Evolutionary conservation across 92 coral and sea anemone genomes (phyloP), one percentile per base, ranked within the genome.

Genomic region (Hydrozoanthus gracilis): DNA sequence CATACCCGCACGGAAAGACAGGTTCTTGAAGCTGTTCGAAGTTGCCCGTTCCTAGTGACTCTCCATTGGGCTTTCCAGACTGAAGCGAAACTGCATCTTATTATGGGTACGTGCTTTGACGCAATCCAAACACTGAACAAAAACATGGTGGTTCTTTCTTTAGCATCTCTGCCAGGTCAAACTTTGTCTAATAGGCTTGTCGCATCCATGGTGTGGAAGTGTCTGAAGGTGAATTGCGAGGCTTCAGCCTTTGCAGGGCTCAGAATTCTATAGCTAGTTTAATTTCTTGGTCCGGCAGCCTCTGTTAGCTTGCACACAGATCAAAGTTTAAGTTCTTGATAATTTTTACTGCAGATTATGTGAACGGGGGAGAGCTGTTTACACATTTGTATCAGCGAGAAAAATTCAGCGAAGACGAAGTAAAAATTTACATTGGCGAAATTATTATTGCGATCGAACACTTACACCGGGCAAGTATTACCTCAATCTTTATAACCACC

Each of bases 31-130:
- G 98, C 99, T 9, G 99, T 97, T 44, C 92, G 99, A 60, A 89
- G 99, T 79, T 97, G 99, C 52, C 99, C 99, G 16, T 97, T 97
- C 79, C 87, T 97, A 4, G 99, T 97, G 39, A 97, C 99, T 74
- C 88, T 97, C 77, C 99, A 97, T 83, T 97, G 99, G 99, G 99
- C 99, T 72, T 97, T 97, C 82, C 99, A 97, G 90, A 97, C 99
- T 7, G 99, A 97, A 87, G 93, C 99, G 55, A 95, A 97, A 64
- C 98, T 97, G 3, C 99, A 97, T 70, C 91, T 97, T 56, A 95
- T 97, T 3, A 97, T 97, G 99, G 99, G 99, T 97, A 79, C 77
- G 95, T 75, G 82, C 44, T 47, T 11, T 4, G 15, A 20, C 54
- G 71, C 52, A 35, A 56, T 82, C 48, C 20, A 5, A 51, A 16